Conservation (phyloP, 2,888 invertebrate genomes). For the Lucinisca nassula region DNA sequence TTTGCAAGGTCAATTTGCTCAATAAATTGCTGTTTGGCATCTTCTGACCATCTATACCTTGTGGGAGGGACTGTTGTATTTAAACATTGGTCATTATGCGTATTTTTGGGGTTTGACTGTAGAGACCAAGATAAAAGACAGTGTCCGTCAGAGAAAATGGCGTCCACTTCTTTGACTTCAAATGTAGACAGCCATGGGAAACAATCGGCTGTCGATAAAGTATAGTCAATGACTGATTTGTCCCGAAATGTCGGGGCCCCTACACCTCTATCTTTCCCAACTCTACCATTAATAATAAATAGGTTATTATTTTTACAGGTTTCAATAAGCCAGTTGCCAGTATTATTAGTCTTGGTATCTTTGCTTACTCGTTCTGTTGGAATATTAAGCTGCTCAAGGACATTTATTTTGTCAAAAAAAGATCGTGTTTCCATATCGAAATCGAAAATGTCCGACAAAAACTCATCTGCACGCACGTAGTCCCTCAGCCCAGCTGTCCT, state of each 20-base stretch:
- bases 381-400: neutral
- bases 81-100: neutral
- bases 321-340: neutral
- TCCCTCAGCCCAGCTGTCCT: neutral
- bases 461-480: neutral
- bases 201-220: neutral
- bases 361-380: neutral
- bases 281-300: neutral
- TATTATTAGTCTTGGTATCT: neutral
- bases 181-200: neutral
- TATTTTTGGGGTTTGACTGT: neutral
- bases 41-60: neutral
- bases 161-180: neutral
- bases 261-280: neutral
- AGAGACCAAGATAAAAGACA: neutral
- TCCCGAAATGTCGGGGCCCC: neutral
- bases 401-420: neutral
- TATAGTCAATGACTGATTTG: neutral
- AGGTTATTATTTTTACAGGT: neutral
- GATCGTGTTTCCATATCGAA: constrained; percentile 3
- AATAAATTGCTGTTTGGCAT: neutral
- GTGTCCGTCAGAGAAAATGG: neutral
- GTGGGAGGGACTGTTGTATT: neutral
- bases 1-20: neutral
- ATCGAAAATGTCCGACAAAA: neutral